Base-by-base conservation (phyloP, 2,888 invertebrate species). In the Clepsis dumicolana region DNA sequence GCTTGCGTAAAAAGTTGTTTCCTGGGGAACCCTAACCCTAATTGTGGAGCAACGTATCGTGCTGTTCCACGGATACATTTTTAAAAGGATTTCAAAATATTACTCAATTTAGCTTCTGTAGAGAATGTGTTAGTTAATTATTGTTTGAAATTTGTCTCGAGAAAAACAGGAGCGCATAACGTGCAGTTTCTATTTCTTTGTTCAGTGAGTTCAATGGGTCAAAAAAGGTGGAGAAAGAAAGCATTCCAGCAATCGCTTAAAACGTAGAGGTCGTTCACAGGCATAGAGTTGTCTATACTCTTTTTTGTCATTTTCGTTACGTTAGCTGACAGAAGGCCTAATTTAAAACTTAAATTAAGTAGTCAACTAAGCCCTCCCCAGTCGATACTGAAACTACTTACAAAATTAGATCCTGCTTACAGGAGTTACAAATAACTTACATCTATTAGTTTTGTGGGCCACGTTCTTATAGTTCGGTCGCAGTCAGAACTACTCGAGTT, bases 381-480 rank as follows among this genome's bases (percentile, higher is more conserved):
- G n/a, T 25, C 52, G 25, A 52, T 48, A 12, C 48, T 10, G 48
- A 21, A 48, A 48, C 48, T 48, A 48, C 48, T 48, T 48, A 18
- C 48, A 21, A 21, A 48, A 48, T 48, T 21, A 48, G 21, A 48
- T 21, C 48, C 12, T 21, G 21, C 48, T 52, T 52, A 52, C 52
- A 52, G 25, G 52, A 52, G 52, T 52, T 50, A 21, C 24, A 52
- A 52, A 25, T 52, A 48, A 48, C 48, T 48, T 48, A 48, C 48
- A 48, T 48, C 48, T 48, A 48, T 48, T 56, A 57, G 35, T 16
- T 21, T 12, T 14, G 21, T 25, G 14, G 24, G 35, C 24, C n/a
- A 38, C 29, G 56, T 32, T 56, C 38, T 57, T 57, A 57, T 14
- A 57, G 18, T 21, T 56, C 16, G 12, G 32, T 27, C 54, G 48